These are phyloP conservation scores for Sclerodermus sp. DNA, from an alignment of 2,888 invertebrate genomes.

Conservation along the genomic window DNA sequence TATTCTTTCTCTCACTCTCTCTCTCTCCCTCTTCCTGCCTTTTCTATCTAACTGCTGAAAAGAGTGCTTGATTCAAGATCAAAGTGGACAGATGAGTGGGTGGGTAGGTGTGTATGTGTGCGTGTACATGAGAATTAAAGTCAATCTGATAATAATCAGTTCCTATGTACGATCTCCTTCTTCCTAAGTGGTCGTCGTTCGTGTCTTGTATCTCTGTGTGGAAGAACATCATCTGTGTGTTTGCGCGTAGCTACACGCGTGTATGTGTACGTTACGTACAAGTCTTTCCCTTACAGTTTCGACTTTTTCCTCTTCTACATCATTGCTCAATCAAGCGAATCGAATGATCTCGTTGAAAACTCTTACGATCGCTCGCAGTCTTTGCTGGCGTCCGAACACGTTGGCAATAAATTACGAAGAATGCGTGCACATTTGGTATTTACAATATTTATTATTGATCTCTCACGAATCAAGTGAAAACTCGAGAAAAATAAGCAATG, in stretches of 20 bases:
- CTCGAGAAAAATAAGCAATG: no score
- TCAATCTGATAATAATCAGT: slow-evolving; percentile 13
- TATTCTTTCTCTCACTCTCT: slow-evolving; percentile 14
- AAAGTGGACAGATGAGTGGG: no score
- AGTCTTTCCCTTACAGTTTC: no score
- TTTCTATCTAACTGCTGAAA: slow-evolving; percentile 19
- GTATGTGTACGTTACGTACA: no score
- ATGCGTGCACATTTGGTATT: slow-evolving; percentile 6
- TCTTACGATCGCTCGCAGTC: background rate
- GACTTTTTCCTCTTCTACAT: no score
- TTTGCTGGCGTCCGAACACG: background rate
- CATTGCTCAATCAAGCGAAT: slow-evolving; percentile 3
- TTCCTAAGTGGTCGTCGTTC: no score
- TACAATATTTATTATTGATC: slow-evolving; percentile 4
- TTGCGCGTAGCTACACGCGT: no score
- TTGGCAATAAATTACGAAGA: slow-evolving; percentile 7
- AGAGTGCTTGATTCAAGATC: slow-evolving; percentile 32
- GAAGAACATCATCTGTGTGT: no score
- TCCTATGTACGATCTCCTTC: no score
- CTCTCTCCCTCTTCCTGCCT: slow-evolving; percentile 1
- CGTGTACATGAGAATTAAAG: slow-evolving; percentile 22
- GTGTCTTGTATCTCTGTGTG: no score
- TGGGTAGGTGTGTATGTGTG: no score
- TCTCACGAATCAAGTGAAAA: no score
- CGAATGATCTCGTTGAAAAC: background rate